Base-by-base conservation (phyloP, 2,888 invertebrate species). In the Chalcis sispes region DNA sequence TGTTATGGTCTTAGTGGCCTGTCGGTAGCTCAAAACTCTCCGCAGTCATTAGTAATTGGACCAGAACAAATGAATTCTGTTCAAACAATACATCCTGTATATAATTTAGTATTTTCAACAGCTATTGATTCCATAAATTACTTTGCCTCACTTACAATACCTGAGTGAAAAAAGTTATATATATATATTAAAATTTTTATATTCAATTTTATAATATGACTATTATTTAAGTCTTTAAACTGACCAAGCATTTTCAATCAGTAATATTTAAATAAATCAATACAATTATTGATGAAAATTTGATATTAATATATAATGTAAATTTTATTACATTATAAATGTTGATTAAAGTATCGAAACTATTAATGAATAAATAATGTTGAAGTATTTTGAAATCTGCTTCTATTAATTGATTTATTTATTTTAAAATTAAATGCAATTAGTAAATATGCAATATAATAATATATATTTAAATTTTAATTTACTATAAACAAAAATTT, bases 1-100 rank as follows among this genome's bases (percentile, higher is more conserved):
- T 99, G 99, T 89, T 99, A 99, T 86, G 94, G 95, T 0, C 90
- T 99, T 59, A 97, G 98, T 89, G 99, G 99, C 2, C 90, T 99
- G 58, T 95, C 98, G 18, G 92, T 99, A 75, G 95, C 98, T 1
- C 99, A 99, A 87, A 94, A 96, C 88, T 88, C 88, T 13, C 85
- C 84, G 27, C 67, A 72, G 65, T 81, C 84, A 15, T 42, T 85
- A 32, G 81, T 91, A 87, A 82, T 89, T 84, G 80, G 90, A 86
- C 74, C 88, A 83, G 75, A 84, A 52, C 82, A 80, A 42, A 73
- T 79, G 46, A 89, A 88, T 81, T 79, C 81, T 25, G 83, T 89
- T 46, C 81, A 86, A 58, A 73, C 82, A 50, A 83, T 87, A 72
- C 84, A 89, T 77, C 88, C 88, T 50, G 80, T 87, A 13, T 87